Base-by-base conservation (phyloP, 2,888 invertebrate species). In the Stenurella melanura region DNA sequence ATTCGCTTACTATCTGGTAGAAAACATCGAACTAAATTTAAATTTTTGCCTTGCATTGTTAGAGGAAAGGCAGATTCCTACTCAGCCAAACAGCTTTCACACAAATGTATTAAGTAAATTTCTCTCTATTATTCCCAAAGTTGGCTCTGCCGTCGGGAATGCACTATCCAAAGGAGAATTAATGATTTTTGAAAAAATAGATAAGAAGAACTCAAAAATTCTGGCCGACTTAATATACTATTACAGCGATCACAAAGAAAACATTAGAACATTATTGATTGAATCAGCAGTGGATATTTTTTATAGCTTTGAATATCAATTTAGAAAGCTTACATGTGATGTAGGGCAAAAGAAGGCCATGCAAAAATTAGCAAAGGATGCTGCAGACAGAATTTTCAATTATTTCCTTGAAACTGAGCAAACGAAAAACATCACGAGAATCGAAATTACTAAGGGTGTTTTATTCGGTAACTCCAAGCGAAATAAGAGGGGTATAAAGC, bases 181-280 rank as follows among this genome's bases (percentile, higher is more conserved):
- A 6, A 70, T 56, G 12, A 57, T 81, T 15, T 71, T 77, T 19
- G 68, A 78, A 34, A 78, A 81, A 66, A 78, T 82, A 10, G 80
- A 82, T 56, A 78, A 82, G 64, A 81, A 76, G 18, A 80, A 81
- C 69, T 77, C 82, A 0, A 74, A 67, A 67, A 75, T 54, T 15
- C 54, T 82, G 17, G 78, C 82, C 0, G 77, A 79, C 54, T 50
- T 82, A 12, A 76, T 82, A 0, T 81, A 80, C 56, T 78, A 80
- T 71, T 82, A 75, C 68, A 78, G 78, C 38, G 80, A 82, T 57
- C 77, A 82, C 42, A 77, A 76, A 67, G 61, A 78, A 42, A 17
- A n/a, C 11, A 61, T 82, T 2, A 71, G 80, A 19, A 75, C 75
- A 61, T 60, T 67, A 15, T 26, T 81, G 17, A 78, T 81, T 15